Conservation (phyloP, 2,113 vertebrate species). For the Macquaria australasica region DNA sequence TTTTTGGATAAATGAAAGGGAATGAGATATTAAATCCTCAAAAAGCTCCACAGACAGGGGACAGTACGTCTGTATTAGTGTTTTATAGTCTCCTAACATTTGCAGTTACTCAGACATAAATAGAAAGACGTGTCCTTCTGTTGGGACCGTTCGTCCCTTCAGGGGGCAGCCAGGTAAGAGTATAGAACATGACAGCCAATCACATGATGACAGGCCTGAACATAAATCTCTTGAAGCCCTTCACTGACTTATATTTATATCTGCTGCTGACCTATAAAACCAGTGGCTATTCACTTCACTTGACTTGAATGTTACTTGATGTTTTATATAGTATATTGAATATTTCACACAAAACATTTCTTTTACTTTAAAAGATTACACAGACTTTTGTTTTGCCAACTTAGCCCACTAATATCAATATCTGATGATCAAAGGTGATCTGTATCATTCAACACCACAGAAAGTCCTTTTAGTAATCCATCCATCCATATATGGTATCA, state of each 20-base stretch:
- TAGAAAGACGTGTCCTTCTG: constrained; percentile 48
- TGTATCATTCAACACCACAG: neutral
- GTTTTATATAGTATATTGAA: constrained; percentile 7
- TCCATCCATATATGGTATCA: neutral
- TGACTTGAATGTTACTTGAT: constrained; percentile 6
- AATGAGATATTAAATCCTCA: constrained; percentile 28
- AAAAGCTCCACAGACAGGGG: constrained; percentile 10
- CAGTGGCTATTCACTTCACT: neutral
- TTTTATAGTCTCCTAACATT: constrained; percentile 40
- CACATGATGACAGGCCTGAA: constrained; percentile 40
- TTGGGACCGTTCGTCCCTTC: constrained; percentile 21
- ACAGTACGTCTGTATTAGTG: neutral
- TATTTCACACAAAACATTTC: neutral
- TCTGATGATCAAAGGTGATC: neutral
- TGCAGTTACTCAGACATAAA: constrained; percentile 41
- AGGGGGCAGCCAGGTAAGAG: constrained; percentile 51
- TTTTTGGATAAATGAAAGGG: constrained; percentile 24
- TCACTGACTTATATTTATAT: constrained; percentile 48
- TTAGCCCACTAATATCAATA: neutral
- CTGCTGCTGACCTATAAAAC: constrained; percentile 44
- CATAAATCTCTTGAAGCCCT: constrained; percentile 42
- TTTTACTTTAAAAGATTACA: neutral
- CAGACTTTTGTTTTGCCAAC: neutral
- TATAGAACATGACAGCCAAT: constrained; percentile 61
- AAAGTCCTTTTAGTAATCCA: neutral